phyloP scores from a whole-genome alignment of 2,797 vertebrate species.

The Kryptopterus vitreolus region DNA sequence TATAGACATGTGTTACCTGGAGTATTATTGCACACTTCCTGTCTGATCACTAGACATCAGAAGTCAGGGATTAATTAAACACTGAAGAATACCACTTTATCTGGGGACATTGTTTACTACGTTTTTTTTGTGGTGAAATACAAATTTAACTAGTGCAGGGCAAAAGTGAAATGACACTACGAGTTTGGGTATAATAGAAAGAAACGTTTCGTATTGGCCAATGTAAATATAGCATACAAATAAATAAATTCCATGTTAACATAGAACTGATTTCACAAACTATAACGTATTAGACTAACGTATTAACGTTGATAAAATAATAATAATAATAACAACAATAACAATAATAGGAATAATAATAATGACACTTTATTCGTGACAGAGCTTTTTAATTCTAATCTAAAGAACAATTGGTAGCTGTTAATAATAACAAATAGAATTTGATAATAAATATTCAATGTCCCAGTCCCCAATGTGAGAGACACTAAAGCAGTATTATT shows the following conservation, averaged over 20 bases:
- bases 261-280: background rate
- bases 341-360: no score
- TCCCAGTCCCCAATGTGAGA: background rate
- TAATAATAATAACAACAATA: no score
- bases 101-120: background rate
- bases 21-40: background rate
- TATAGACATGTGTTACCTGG: conserved; percentile 29
- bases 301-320: no score
- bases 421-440: background rate
- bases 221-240: background rate
- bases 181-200: background rate
- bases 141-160: background rate
- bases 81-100: background rate
- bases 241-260: background rate
- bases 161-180: background rate
- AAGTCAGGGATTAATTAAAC: background rate
- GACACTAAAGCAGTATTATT: background rate
- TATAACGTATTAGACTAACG: background rate
- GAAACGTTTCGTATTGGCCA: background rate
- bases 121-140: background rate
- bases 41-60: background rate
- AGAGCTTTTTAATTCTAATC: background rate
- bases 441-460: no score
- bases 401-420: no score
- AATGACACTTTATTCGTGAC: background rate